Evolutionary conservation across 1,140 invertebrate genomes (phyloP), one percentile per base, ranked within the genome.

Genomic region (Lepidurus arcticus): DNA sequence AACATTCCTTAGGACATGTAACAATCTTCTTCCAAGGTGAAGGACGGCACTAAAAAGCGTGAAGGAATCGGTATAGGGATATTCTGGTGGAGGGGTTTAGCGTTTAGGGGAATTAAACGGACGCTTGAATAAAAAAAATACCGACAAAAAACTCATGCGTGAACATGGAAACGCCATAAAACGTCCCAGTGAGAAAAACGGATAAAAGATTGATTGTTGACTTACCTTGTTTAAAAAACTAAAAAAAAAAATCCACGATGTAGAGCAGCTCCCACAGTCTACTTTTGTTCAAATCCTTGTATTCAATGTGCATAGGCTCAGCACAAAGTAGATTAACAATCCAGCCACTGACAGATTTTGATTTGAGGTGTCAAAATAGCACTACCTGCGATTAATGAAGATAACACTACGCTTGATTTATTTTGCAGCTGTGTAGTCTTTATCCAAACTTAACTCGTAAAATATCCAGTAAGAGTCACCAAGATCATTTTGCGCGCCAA

Each of bases 91-190:
- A 16, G 21, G 53, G 6, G 53, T n/a, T 21, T 13, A 13, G 53
- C 1, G 53, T n/a, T 21, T 13, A 13, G 21, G 21, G 16, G n/a
- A 65, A 16, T 13, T 65, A 65, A 65, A 65, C 7, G 53, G 21
- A 65, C 10, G 0, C 8, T 65, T n/a, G 53, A 7, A 16, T 65
- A 16, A 65, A 13, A 16, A 16, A 47, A 65, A 65, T 65, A 65
- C 53, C 53, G 53, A n/a, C 53, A 65, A 65, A 65, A 65, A 65
- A 65, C 53, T 65, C 53, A 65, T 13, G 53, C 53, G 53, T 65
- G 53, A 65, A 65, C 13, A 65, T n/a, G 53, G 13, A 65, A 65
- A 65, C 21, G 53, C 13, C 21, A 21, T 65, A 65, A 65, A 65
- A n/a, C 53, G 53, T 65, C 53, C 16, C 21, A n/a, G 53, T 65